A percentile compares a stretch with the other conserved stretches of the same genome.
Evolutionary conservation across 92 coral and sea anemone genomes (phyloP).

Genomic region (Phymanthus crucifer): DNA sequence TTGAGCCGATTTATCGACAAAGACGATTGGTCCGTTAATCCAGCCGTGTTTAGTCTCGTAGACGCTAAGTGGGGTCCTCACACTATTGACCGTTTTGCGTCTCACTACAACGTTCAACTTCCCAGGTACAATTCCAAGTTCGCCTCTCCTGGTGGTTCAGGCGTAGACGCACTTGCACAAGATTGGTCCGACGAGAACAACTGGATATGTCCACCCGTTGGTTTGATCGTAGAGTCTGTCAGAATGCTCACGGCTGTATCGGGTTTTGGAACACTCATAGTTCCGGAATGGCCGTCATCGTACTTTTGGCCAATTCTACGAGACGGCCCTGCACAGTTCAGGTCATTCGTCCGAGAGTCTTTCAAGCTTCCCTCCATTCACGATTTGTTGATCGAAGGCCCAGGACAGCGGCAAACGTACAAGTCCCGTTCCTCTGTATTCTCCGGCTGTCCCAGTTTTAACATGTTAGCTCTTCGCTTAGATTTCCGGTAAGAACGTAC

Average conservation of each 20-base stretch:
- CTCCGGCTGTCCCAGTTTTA: neutral
- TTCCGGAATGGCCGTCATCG: slow-evolving; percentile 54
- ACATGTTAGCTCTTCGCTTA: neutral
- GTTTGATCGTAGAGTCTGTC: neutral
- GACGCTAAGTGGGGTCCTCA: slow-evolving; percentile 67
- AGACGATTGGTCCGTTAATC: slow-evolving; percentile 66
- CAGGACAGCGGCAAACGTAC: neutral
- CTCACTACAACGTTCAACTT: slow-evolving; percentile 48
- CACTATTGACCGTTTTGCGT: slow-evolving; percentile 59
- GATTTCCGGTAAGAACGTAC: too few relatives aligned
- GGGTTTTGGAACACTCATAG: slow-evolving; percentile 42
- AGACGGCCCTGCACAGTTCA: neutral
- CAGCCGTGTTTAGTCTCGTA: slow-evolving; percentile 38
- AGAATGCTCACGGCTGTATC: slow-evolving; percentile 16
- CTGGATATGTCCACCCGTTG: slow-evolving; percentile 60
- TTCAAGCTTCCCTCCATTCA: neutral
- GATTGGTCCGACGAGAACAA: slow-evolving; percentile 55
- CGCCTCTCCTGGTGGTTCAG: slow-evolving; percentile 39
- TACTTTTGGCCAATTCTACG: slow-evolving; percentile 23
- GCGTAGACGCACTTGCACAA: slow-evolving; percentile 45
- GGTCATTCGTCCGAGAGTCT: neutral
- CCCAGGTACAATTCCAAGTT: slow-evolving; percentile 53
- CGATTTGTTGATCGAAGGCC: neutral
- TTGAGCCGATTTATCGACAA: slow-evolving; percentile 55
- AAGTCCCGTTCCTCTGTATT: neutral